phyloP scores from a whole-genome alignment of 2,113 vertebrate species.

The Sialia sialis region DNA sequence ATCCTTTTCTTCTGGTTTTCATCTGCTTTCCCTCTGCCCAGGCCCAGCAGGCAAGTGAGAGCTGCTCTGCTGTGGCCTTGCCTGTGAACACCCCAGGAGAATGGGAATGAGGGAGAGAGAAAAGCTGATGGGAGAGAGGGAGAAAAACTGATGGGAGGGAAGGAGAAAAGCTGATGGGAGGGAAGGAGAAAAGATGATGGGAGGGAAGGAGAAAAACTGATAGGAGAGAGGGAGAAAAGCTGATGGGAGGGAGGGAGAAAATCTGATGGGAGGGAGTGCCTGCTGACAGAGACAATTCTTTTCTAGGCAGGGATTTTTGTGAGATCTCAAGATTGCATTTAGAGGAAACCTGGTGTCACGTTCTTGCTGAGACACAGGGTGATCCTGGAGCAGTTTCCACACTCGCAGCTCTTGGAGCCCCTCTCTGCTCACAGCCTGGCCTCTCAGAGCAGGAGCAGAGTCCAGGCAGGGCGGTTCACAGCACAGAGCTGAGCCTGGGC shows the following conservation, averaged over 20 bases:
- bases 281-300: not conserved
- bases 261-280: not conserved
- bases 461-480: not conserved
- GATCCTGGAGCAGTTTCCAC: not conserved
- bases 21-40: not conserved
- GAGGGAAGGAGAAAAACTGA: too few species aligned
- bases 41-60: not conserved
- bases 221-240: not conserved
- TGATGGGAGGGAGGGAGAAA: not conserved
- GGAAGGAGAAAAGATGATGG: not conserved
- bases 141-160: not conserved
- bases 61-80: not conserved
- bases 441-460: not conserved
- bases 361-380: not conserved
- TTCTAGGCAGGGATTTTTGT: not conserved
- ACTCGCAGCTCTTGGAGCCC: not conserved
- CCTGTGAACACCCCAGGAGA: not conserved
- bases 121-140: not conserved
- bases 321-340: not conserved
- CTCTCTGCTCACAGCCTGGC: not conserved
- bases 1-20: not conserved
- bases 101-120: not conserved
- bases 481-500: rapidly evolving
- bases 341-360: not conserved
- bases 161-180: not conserved